Evolutionary conservation across 1,140 invertebrate species (phyloP), one percentile per base, ranked within the genome.

Genomic region (Neodiprion pinetum): DNA sequence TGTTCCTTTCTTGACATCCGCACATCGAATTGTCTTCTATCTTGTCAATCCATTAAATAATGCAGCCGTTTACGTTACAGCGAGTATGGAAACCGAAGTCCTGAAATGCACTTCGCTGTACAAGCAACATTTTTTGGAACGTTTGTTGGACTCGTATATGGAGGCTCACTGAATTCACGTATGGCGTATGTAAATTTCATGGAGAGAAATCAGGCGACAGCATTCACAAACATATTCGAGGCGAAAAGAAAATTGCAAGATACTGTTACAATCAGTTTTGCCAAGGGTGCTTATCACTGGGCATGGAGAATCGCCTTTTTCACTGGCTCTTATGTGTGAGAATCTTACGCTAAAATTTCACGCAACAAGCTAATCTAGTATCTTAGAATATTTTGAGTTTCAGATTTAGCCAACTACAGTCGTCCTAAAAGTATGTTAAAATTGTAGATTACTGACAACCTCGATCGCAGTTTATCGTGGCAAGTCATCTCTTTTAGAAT

Each of bases 171-270:
- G 12, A 82, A 88, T 78, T 91, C 92, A n/a, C 88, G 88, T 79
- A 78, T 80, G 2, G 90, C 92, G 21, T 92, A 92, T 77, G 67
- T 92, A n/a, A 88, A 92, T 72, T 95, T 95, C 78, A 92, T 94
- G 77, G 90, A 92, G 82, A 93, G 90, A 70, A 95, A 95, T 88
- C 89, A 94, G 87, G 94, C 93, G 9, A 92, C 93, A 48, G 87
- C 88, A 9, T 96, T 94, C 84, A 84, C 85, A 67, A 91, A 89
- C 74, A 92, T 93, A 69, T 84, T 91, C 10, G 89, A 94, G 75
- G 94, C 94, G 3, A 93, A 94, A 90, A 91, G 89, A 89, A 90
- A 90, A 78, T 78, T 95, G 9, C 93, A 94, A 86, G 91, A 93
- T 80, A 85, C 87, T 79, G 89, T 95, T 3, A 92, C 90, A 3